Evolutionary conservation across 2,888 invertebrate species (phyloP), one percentile per base, ranked within the genome.

Genomic region (Nesidiocoris tenuis): DNA sequence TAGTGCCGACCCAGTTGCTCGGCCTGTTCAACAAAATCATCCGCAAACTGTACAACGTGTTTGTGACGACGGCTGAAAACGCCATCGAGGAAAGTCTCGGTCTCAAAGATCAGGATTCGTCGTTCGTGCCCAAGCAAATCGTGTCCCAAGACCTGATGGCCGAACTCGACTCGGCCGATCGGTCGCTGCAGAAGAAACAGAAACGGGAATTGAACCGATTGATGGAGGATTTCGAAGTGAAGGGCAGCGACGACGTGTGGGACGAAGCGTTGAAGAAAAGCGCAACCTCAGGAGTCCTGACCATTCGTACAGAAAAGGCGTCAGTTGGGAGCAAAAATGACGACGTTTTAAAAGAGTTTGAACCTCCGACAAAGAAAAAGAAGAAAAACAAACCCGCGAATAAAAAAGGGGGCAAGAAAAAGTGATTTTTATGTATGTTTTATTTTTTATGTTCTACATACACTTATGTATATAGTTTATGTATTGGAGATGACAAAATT

Each of bases 171-270:
- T 90, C 91, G 81, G 94, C 92, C 0, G 95, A 93, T 57, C 81
- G 90, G 87, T 89, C 91, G 75, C 83, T 95, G 77, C 88, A 90
- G 80, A 88, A 89, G 66, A 90, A 93, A 81, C 95, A 95, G 82
- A 89, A 90, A 74, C 88, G 89, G 78, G 92, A 95, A 81, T 83
- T 94, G 71, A 89, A 91, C 25, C 89, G 88, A 77, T 83, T 95
- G 78, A 91, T 93, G 85, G 87, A 88, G 17, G 92, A 94, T 82
- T 96, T 91, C 85, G 89, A 90, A 19, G 95, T 96, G 81, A 93
- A 93, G 83, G 96, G 96, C 0, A 89, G 89, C 7, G 95, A 95
- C 81, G 87, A 90, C 65, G 95, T 95, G 81, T 96, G 95, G 96
- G 86, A 87, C 0, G 87, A 88, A 78, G 90, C 89, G 0, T 83